Conservation (phyloP, 2,113 vertebrate genomes). For the Peromyscus polionotus region DNA sequence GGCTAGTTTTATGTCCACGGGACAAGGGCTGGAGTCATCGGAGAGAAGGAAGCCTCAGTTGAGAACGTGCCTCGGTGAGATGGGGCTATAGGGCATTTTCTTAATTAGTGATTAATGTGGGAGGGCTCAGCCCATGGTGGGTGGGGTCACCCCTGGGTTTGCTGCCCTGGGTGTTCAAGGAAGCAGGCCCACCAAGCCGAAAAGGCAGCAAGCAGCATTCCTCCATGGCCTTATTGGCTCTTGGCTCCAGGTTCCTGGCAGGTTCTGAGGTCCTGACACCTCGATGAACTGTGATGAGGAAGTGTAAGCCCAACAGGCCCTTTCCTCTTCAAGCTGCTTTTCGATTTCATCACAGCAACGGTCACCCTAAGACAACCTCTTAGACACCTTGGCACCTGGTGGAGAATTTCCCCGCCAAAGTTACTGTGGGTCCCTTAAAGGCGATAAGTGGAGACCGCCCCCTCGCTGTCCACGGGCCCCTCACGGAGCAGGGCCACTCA, state of each 20-base stretch:
- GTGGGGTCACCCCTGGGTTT: neutral
- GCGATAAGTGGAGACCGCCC: neutral
- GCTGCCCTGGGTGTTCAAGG: neutral
- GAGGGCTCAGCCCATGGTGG: neutral
- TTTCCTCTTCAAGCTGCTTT: neutral
- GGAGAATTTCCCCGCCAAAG: neutral
- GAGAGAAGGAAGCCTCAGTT: neutral
- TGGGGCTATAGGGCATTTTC: neutral
- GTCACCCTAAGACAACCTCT: neutral
- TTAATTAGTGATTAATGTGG: neutral
- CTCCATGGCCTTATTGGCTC: neutral
- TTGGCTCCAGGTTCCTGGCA: neutral
- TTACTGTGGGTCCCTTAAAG: neutral
- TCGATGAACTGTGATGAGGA: neutral
- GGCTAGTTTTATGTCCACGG: neutral
- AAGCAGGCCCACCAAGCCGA: neutral
- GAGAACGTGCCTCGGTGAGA: neutral
- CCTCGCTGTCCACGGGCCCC: neutral
- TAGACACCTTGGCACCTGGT: neutral
- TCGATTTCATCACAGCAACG: neutral
- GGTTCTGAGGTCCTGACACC: neutral
- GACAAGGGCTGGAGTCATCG: neutral
- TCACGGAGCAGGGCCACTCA: neutral
- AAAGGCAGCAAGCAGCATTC: neutral
- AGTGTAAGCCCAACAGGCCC: neutral